A percentile compares a stretch with the other conserved stretches of the same genome.
Conservation (phyloP, 1,140 invertebrate genomes). For the Drosophila pandora region DNA sequence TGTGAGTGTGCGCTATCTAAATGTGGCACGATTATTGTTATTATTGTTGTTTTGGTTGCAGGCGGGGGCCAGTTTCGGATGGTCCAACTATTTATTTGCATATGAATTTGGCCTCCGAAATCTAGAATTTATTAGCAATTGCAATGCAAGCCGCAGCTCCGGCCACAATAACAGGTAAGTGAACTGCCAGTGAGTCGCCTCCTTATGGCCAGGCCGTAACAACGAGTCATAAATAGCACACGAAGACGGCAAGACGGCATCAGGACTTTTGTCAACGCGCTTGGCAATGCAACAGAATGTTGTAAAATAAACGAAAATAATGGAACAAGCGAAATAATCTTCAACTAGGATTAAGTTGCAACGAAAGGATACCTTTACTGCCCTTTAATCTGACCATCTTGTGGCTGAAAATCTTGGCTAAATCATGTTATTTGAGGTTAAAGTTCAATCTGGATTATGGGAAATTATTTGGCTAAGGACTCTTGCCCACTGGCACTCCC, state of each 20-base stretch:
- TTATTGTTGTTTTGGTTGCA: constrained; percentile 60
- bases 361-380: constrained; percentile 13
- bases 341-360: background rate
- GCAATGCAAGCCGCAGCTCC: constrained; percentile 21
- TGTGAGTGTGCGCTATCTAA: constrained; percentile 62
- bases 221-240: constrained; percentile 64
- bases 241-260: constrained; percentile 27
- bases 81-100: constrained; percentile 60
- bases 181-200: constrained; percentile 36
- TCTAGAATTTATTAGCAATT: constrained; percentile 37
- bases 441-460: background rate
- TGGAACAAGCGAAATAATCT: constrained; percentile 13
- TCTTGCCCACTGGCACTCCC: no score
- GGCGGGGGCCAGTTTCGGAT: constrained; percentile 31
- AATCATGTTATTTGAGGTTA: background rate
- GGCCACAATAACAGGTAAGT: constrained; percentile 32
- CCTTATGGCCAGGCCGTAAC: constrained; percentile 19
- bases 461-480: background rate
- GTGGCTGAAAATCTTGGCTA: no score
- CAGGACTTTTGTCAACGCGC: constrained; percentile 70
- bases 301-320: constrained; percentile 50
- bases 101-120: constrained; percentile 33
- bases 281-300: constrained; percentile 50
- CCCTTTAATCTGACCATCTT: no score
- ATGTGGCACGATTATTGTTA: constrained; percentile 81